Percentiles rank a stretch among this genome's conserved stretches.
Conservation (phyloP, 2,797 vertebrate species). For the Agapornis canus region DNA sequence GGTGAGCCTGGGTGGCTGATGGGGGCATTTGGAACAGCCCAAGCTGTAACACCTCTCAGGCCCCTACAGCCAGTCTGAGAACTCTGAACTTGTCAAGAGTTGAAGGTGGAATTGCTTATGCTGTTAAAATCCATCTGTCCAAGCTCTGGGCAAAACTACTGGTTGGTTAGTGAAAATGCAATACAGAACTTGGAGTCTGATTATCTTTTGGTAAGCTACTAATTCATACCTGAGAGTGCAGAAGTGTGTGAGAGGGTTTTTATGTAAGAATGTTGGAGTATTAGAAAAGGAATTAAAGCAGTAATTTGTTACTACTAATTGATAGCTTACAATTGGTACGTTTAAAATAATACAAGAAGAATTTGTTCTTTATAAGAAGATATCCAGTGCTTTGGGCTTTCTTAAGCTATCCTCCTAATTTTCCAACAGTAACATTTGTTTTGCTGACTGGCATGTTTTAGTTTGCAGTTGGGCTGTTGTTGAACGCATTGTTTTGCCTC, state of each 20-base stretch:
- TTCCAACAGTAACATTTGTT: neutral
- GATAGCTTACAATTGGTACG: neutral
- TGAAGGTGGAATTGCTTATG: neutral
- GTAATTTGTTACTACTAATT: neutral
- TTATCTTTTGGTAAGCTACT: neutral
- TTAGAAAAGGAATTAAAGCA: neutral
- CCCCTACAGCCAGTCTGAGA: neutral
- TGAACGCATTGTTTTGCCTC: neutral
- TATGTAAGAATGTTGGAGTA: neutral
- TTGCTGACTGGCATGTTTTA: neutral
- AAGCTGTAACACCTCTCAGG: neutral
- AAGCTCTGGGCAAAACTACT: neutral
- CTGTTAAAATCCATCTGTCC: neutral
- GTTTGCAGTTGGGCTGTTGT: neutral
- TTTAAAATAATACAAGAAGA: neutral
- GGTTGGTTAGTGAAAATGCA: neutral
- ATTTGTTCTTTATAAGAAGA: neutral
- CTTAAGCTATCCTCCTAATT: neutral
- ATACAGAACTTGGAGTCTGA: neutral
- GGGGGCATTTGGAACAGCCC: accelerated
- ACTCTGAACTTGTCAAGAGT: neutral
- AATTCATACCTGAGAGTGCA: neutral
- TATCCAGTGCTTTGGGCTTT: neutral
- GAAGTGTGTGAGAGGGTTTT: neutral
- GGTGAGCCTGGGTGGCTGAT: neutral